phyloP scores from a whole-genome alignment of 2,888 invertebrate genomes.

The Flexamia atlantica region DNA sequence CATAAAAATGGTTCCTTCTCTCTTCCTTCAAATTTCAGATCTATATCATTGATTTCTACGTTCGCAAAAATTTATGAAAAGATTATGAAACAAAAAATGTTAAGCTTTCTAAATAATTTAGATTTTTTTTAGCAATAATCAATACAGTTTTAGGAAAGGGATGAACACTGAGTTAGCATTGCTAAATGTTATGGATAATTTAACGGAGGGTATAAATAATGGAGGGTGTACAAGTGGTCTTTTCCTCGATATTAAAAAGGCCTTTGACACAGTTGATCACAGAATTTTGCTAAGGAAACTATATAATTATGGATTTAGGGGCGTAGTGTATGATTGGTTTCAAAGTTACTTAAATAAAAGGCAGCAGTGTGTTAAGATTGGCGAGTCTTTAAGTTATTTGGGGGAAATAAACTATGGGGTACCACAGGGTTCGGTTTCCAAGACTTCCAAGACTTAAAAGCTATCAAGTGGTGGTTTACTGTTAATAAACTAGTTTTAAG shows the following conservation, averaged over 20 bases:
- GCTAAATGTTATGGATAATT: neutral
- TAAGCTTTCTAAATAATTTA: neutral
- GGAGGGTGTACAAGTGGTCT: neutral
- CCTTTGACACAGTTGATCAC: neutral
- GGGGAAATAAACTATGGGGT: neutral
- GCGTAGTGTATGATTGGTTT: neutral
- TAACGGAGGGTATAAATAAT: neutral
- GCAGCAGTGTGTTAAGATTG: neutral
- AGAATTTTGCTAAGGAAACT: neutral
- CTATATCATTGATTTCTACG: slow-evolving; percentile 7
- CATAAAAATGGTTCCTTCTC: neutral
- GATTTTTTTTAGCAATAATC: neutral
- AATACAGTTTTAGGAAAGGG: neutral
- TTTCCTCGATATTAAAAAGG: neutral
- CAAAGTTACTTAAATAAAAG: neutral
- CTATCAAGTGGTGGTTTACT: slow-evolving; percentile 1
- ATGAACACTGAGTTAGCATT: slow-evolving; percentile 3
- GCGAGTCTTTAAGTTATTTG: neutral
- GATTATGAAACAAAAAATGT: slow-evolving; percentile 13
- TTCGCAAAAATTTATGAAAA: slow-evolving; percentile 1
- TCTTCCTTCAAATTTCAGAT: slow-evolving; percentile 5
- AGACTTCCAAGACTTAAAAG: neutral
- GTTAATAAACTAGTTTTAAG: neutral
- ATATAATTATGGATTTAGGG: slow-evolving; percentile 12
- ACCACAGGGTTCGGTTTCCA: neutral